Percentiles rank a stretch among this genome's conserved stretches.
These are phyloP conservation scores for Drosophila limbata DNA, from an alignment of 2,888 invertebrate species.

Conservation along the genomic window DNA sequence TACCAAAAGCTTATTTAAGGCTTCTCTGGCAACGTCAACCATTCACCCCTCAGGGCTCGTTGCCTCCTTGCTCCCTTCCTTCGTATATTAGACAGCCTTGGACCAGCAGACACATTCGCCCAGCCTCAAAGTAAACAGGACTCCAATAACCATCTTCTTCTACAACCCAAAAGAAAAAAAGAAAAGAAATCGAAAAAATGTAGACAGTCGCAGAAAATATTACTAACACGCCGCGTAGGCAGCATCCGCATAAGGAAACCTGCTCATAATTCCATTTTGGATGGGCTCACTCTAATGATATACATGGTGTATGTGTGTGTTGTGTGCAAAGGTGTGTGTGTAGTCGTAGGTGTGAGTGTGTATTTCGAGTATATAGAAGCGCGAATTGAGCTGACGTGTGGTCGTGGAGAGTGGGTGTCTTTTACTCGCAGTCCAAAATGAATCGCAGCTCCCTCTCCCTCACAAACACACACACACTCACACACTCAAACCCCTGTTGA, in stretches of 20 bases:
- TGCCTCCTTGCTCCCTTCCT: slow-evolving; percentile 1
- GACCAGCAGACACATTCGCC: slow-evolving; percentile 54
- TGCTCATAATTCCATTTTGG: slow-evolving; percentile 73
- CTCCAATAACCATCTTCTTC: neutral
- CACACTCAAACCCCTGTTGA: slow-evolving; percentile 17
- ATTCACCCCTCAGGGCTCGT: neutral
- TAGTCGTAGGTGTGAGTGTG: slow-evolving; percentile 17
- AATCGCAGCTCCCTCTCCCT: slow-evolving; percentile 45
- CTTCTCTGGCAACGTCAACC: neutral
- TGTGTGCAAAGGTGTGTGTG: slow-evolving; percentile 42
- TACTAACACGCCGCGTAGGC: slow-evolving; percentile 74
- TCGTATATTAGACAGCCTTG: slow-evolving; percentile 36
- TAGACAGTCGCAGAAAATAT: slow-evolving; percentile 72
- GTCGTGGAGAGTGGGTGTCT: slow-evolving; percentile 42
- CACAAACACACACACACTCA: slow-evolving; percentile 20
- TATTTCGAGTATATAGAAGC: slow-evolving; percentile 42
- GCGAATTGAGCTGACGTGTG: slow-evolving; percentile 51
- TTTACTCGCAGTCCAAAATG: slow-evolving; percentile 60
- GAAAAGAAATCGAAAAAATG: slow-evolving; percentile 43
- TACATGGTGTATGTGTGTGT: slow-evolving; percentile 44
- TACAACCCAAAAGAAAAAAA: slow-evolving; percentile 8
- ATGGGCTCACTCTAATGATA: slow-evolving; percentile 70
- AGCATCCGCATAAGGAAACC: slow-evolving; percentile 55
- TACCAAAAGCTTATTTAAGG: slow-evolving; percentile 13
- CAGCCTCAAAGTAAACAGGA: slow-evolving; percentile 55